These are phyloP conservation scores for Apantesis nais DNA, from an alignment of 2,888 invertebrate species.

Conservation along the genomic window DNA sequence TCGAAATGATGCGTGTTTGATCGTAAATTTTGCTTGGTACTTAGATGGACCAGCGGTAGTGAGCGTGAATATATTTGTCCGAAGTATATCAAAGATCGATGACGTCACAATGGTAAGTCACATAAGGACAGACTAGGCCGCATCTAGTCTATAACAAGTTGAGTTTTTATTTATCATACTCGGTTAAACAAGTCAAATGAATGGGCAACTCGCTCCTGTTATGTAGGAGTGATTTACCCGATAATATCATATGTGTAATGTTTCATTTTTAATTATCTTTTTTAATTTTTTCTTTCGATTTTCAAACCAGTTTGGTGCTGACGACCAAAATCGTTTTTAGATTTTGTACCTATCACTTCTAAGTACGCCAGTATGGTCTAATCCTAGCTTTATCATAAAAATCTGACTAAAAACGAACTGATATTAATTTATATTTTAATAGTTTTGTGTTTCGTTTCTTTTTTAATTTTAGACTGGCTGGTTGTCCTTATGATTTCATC, in stretches of 20 bases:
- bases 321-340: constrained; percentile 86
- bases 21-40: constrained; percentile 84
- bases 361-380: constrained; percentile 43
- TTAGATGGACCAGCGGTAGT: constrained; percentile 97
- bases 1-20: constrained; percentile 64
- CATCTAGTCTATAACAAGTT: constrained; percentile 71
- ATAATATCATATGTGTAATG: constrained; percentile 60
- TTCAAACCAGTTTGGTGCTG: constrained; percentile 75
- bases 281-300: constrained; percentile 61
- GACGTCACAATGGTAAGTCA: constrained; percentile 99
- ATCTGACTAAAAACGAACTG: constrained; percentile 33
- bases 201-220: constrained; percentile 79
- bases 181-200: constrained; percentile 83
- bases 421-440: constrained; percentile 34
- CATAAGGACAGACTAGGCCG: constrained; percentile 73
- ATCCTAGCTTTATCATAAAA: constrained; percentile 49
- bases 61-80: constrained; percentile 98
- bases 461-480: constrained; percentile 67
- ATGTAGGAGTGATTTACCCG: constrained; percentile 76
- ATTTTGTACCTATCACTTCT: constrained; percentile 52
- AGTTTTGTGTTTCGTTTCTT: constrained; percentile 42
- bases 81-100: constrained; percentile 99
- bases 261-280: constrained; percentile 63
- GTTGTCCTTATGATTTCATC: constrained; percentile 66
- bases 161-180: constrained; percentile 60